phyloP scores from a whole-genome alignment of 2,797 vertebrate genomes.

The Octomys mimax region DNA sequence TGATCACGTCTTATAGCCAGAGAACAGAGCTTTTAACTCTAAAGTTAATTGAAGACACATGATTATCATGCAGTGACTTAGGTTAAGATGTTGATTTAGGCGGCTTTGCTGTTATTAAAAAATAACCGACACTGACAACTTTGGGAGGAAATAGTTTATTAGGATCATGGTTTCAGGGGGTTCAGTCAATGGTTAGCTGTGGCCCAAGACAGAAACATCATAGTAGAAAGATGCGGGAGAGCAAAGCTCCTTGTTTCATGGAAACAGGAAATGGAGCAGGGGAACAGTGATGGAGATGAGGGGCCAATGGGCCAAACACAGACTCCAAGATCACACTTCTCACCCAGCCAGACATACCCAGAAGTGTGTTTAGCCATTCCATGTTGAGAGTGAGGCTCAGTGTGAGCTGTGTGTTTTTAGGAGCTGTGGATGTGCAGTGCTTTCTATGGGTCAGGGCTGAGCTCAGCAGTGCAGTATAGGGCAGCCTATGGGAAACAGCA shows the following conservation, averaged over 20 bases:
- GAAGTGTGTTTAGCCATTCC: background rate
- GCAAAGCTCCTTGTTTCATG: background rate
- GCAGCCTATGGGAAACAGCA: background rate
- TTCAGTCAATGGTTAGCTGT: background rate
- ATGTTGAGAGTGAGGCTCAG: background rate
- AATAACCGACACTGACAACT: background rate
- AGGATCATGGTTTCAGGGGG: background rate
- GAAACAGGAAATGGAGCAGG: background rate
- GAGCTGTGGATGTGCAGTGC: accelerated
- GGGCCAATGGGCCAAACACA: background rate
- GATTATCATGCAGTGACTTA: background rate
- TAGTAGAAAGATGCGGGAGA: background rate
- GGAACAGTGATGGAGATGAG: background rate
- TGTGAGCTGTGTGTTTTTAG: background rate
- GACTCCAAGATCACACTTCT: background rate
- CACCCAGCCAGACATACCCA: background rate
- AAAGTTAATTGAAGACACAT: background rate
- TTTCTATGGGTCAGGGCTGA: background rate
- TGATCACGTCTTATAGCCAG: background rate
- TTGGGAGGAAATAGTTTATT: background rate
- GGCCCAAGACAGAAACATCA: background rate
- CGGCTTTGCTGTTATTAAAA: background rate
- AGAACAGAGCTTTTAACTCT: background rate
- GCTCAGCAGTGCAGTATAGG: background rate
- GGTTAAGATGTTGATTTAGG: background rate